A percentile compares a stretch with the other conserved stretches of the same genome.
These are phyloP conservation scores for Sicus ferrugineus DNA, from an alignment of 2,888 invertebrate genomes.

Conservation along the genomic window DNA sequence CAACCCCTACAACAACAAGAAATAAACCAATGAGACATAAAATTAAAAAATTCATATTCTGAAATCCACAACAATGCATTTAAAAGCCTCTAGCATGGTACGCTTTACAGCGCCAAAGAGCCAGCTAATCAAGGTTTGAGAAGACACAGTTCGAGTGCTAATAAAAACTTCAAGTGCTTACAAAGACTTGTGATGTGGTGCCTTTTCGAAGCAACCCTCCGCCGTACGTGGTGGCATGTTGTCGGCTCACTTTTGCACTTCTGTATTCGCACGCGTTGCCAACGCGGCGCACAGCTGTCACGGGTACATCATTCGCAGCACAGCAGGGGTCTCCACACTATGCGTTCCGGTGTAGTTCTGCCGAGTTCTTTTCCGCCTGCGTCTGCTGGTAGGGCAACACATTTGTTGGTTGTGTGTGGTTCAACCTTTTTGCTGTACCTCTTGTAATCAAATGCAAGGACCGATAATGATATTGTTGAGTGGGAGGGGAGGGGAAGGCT, in stretches of 20 bases:
- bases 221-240: not conserved
- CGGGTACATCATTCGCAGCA: not conserved
- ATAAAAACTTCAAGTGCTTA: slow-evolving; percentile 25
- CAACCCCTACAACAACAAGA: too few relatives aligned
- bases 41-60: too few relatives aligned
- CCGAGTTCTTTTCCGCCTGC: slow-evolving; percentile 3
- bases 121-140: slow-evolving; percentile 8
- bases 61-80: too few relatives aligned
- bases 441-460: not conserved
- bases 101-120: too few relatives aligned
- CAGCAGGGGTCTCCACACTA: not conserved
- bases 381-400: not conserved
- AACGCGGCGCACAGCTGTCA: slow-evolving; percentile 19
- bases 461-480: not conserved
- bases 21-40: too few relatives aligned
- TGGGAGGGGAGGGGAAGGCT: not conserved
- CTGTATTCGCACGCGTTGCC: not conserved
- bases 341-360: not conserved
- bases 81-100: too few relatives aligned
- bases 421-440: slow-evolving; percentile 27
- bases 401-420: not conserved
- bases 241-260: not conserved
- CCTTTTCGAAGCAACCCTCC: not conserved
- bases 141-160: slow-evolving; percentile 16
- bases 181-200: not conserved